These are phyloP conservation scores for Procavia capensis DNA, from an alignment of 2,113 vertebrate species.

Conservation along the genomic window DNA sequence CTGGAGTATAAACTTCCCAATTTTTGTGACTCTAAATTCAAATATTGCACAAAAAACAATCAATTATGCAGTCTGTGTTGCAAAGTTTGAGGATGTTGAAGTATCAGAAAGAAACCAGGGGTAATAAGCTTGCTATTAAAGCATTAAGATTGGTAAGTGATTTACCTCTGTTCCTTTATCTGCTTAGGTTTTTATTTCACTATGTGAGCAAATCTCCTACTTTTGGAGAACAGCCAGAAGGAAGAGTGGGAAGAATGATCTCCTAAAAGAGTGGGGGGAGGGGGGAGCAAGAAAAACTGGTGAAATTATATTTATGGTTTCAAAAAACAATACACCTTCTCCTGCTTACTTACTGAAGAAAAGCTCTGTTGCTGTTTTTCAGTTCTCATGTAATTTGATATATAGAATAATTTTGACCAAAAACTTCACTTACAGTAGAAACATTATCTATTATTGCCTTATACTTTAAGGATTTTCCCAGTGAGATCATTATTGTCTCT, in stretches of 20 bases:
- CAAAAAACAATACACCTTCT: conserved; percentile 70
- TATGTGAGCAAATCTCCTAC: conserved; percentile 71
- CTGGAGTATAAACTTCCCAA: neutral
- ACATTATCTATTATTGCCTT: neutral
- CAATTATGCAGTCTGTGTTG: conserved; percentile 42
- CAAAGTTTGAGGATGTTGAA: conserved; percentile 68
- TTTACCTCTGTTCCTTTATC: conserved; percentile 66
- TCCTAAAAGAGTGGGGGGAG: conserved; percentile 50
- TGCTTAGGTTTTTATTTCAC: conserved; percentile 78
- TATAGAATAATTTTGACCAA: neutral
- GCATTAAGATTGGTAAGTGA: conserved; percentile 69
- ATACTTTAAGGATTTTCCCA: neutral
- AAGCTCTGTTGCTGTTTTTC: conserved; percentile 32
- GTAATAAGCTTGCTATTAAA: conserved; percentile 59
- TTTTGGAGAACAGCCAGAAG: conserved; percentile 70
- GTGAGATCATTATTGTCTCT: neutral
- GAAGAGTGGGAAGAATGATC: conserved; percentile 37
- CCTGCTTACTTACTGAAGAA: conserved; percentile 55
- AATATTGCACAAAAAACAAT: conserved; percentile 22
- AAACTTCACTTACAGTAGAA: neutral
- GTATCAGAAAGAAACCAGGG: conserved; percentile 65
- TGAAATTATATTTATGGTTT: conserved; percentile 46
- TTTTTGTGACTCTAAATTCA: conserved; percentile 37
- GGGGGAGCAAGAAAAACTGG: neutral
- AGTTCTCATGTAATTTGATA: neutral